A percentile compares a stretch with the other conserved stretches of the same genome.
Evolutionary conservation across 2,113 vertebrate genomes (phyloP).

Genomic region (Malurus elegans): DNA sequence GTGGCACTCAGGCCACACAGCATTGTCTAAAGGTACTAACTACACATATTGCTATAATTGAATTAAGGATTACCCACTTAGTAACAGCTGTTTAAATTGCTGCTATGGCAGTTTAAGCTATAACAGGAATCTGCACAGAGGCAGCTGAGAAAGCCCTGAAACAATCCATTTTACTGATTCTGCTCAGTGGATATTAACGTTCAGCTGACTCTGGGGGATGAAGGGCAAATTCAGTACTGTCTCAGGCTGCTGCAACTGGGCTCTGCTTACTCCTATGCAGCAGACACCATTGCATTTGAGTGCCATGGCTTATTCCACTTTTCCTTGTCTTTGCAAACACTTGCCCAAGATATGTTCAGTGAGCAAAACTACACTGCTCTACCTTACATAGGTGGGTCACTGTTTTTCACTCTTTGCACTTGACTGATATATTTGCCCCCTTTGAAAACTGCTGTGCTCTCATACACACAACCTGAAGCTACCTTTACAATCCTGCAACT

Average conservation of each 20-base stretch:
- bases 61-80: neutral
- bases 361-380: neutral
- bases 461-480: neutral
- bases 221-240: neutral
- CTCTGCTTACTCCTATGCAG: neutral
- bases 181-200: neutral
- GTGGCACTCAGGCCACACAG: neutral
- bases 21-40: neutral
- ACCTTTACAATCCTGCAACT: neutral
- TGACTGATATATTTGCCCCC: neutral
- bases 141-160: neutral
- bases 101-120: neutral
- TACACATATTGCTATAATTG: neutral
- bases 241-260: neutral
- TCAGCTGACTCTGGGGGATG: neutral
- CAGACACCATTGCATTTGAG: neutral
- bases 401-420: neutral
- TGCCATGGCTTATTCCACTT: neutral
- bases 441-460: neutral
- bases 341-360: neutral
- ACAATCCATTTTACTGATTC: neutral
- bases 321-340: neutral
- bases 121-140: neutral
- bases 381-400: neutral
- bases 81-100: neutral